Base-by-base conservation (phyloP, 2,113 vertebrate genomes). In the Peromyscus polionotus region DNA sequence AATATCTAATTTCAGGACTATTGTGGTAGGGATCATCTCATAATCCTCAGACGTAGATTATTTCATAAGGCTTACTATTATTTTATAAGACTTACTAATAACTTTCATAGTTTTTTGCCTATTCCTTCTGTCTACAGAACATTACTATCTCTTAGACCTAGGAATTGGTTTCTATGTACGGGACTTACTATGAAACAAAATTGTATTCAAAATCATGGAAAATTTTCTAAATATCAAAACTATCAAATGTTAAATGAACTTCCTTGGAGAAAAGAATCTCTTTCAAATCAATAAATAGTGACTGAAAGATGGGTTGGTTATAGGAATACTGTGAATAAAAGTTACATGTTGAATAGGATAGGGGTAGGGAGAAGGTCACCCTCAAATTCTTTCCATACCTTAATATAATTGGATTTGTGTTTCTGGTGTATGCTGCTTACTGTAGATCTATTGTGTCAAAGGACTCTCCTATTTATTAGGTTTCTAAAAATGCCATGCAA, bases 81-180 rank as follows among this genome's bases (percentile, higher is more conserved):
- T 77, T 96, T 95, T 92, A n/a, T 59, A 95, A 93, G 24, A 19
- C 1, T 88, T 85, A 68, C 12, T 83, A 88, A 68, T 12, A 93
- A 76, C 1, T 36, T 63, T 51, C 14, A 63, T 70, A 81, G n/a
- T 85, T 84, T 63, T 93, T 63, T 92, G 6, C 0, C 14, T 36
- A 73, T 16, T 24, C 26, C 51, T 45, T 68, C 72, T 81, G n/a
- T 68, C 95, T 72, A 77, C 17, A 83, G 83, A 86, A 75, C 33
- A 28, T 13, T 42, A 39, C 19, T 86, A 45, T 76, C 20, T 94
- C 10, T 90, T 94, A 84, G 36, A 12, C 42, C 19, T 7, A 79
- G 19, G 16, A 67, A 96, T 88, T 81, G 19, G 10, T 84, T 84
- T 51, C 5, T 31, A 33, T 83, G 75, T n/a, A 14, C 68, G 33